A percentile compares a stretch with the other conserved stretches of the same genome.
phyloP scores from a whole-genome alignment of 1,140 invertebrate species.

The Asbolus verrucosus region DNA sequence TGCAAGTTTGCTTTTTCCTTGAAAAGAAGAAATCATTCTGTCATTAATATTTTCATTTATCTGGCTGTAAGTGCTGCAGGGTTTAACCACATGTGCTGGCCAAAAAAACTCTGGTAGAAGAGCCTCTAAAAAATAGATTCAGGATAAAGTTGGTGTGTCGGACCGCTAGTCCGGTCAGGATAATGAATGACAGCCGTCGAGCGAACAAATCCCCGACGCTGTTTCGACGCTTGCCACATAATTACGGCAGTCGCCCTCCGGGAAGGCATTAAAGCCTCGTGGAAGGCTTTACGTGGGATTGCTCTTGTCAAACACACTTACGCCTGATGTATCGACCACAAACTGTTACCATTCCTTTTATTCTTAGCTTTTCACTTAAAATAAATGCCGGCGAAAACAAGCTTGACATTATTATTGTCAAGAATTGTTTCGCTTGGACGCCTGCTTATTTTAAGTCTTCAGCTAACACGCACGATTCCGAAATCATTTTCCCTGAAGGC shows the following conservation, averaged over 20 bases:
- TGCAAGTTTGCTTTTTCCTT: too few species aligned
- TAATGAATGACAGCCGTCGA: conserved; percentile 57
- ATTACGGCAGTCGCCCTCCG: conserved; percentile 56
- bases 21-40: too few species aligned
- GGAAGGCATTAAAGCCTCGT: conserved; percentile 52
- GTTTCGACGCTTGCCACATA: conserved; percentile 57
- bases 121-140: conserved; percentile 30
- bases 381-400: conserved; percentile 22
- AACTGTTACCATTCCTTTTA: conserved; percentile 49
- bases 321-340: conserved; percentile 56
- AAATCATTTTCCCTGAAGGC: too few species aligned
- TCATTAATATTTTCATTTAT: too few species aligned
- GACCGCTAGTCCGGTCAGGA: conserved; percentile 31
- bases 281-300: conserved; percentile 56
- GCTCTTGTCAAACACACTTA: conserved; percentile 58
- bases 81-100: too few species aligned
- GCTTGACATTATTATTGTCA: conserved; percentile 18
- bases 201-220: conserved; percentile 56
- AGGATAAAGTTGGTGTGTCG: conserved; percentile 42
- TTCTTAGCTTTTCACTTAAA: conserved; percentile 40
- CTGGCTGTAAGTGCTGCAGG: too few species aligned
- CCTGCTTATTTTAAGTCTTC: conserved; percentile 6
- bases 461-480: conserved; percentile 1
- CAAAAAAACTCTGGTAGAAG: conserved; percentile 6
- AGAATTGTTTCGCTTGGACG: conserved; percentile 30